Base-by-base conservation (phyloP, 1,140 invertebrate species). In the Neelides sp. region DNA sequence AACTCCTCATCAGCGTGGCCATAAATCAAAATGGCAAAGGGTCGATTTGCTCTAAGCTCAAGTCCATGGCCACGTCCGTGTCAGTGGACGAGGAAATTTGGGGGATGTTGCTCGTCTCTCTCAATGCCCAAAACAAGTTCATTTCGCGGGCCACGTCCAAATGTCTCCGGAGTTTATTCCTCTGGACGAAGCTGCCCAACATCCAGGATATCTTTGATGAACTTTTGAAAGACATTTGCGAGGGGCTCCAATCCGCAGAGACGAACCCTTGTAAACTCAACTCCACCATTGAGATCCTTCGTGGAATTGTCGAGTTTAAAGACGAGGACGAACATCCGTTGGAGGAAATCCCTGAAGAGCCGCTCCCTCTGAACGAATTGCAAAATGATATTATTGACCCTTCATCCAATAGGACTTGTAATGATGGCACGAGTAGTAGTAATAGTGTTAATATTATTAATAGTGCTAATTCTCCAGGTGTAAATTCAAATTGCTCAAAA, bases 241-340 rank as follows among this genome's bases (percentile, higher is more conserved):
- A 51, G 37, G 13, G 49, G 19, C 37, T 12, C 39, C 37, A 45
- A 46, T 49, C 50, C n/a, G n/a, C n/a, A n/a, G n/a, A n/a, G n/a
- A n/a, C n/a, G n/a, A n/a, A n/a, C n/a, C 78, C 77, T 61, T 68
- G 77, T 30, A 80, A 81, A 68, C 83, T 87, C 65, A 77, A 83
- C 53, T 86, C 87, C 64, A 83, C 80, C 44, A 67, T 89, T 54
- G 85, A 89, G 62, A 77, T 88, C 34, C 78, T 90, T 34, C 84
- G 84, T 62, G 75, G 83, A 48, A 80, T 89, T 52, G 80, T 89
- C 1, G 85, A 89, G 64, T 86, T 84, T 78, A 88, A 85, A 65
- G 84, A 89, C 65, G 72, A 80, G 28, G 79, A 83, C 57, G 75
- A 82, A 51, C 85, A 88, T 71, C 82, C 84, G 0, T 63, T 85